Conservation (phyloP, 2,888 invertebrate species). For the Celastrina argiolus region DNA sequence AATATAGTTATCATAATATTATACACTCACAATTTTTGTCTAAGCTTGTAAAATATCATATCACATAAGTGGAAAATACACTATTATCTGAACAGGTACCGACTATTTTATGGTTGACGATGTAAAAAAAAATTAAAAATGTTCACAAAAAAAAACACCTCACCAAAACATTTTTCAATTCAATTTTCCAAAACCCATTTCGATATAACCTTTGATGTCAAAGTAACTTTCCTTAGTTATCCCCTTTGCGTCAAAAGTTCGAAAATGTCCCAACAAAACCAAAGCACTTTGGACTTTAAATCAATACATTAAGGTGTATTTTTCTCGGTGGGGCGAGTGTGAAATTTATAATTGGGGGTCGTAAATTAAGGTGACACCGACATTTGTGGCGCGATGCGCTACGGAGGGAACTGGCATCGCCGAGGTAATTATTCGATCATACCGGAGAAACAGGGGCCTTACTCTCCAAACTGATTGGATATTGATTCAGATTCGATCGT, state of each 20-base stretch:
- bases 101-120: no score
- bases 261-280: neutral
- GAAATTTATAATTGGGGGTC: conserved; percentile 76
- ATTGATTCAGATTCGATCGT: no score
- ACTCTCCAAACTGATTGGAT: no score
- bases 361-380: conserved; percentile 79
- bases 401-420: conserved; percentile 56
- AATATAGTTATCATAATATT: no score
- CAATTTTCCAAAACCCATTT: conserved; percentile 10
- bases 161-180: conserved; percentile 13
- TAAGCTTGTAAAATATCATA: no score
- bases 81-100: no score
- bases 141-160: neutral
- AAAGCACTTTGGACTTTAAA: neutral
- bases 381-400: conserved; percentile 65
- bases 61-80: no score
- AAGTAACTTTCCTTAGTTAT: conserved; percentile 20
- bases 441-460: conserved; percentile 53
- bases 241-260: conserved; percentile 13
- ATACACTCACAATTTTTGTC: no score
- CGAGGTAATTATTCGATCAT: conserved; percentile 71
- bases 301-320: neutral
- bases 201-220: conserved; percentile 14
- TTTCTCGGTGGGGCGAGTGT: conserved; percentile 42
- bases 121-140: no score